Base-by-base conservation (phyloP, 2,888 invertebrate genomes). In the Amblyjoppa fuscipennis region DNA sequence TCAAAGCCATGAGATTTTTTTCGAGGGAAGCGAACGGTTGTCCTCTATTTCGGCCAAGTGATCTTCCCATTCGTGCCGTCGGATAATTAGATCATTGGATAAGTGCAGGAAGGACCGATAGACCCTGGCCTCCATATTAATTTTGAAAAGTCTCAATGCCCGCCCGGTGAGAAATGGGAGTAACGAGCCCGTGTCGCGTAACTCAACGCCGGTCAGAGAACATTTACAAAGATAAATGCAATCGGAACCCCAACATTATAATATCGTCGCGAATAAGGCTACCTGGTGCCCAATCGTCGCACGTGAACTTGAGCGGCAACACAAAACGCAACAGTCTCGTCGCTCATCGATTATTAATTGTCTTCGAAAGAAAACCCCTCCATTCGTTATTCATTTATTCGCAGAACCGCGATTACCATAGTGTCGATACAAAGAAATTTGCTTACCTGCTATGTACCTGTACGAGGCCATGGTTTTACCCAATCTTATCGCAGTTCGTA, bases 361-460 rank as follows among this genome's bases (percentile, higher is more conserved):
- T 53, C 38, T 31, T 49, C 59, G 28, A 61, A 61, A 28, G 31
- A 61, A 31, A 45, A 16, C 11, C 16, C n/a, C 16, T 7, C 56
- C 28, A 38, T 16, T 64, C 16, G 16, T 28, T 31, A 41, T 73
- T 75, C 45, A 61, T 75, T 75, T 61, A 49, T 61, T 73, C 59
- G n/a, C 59, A 59, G 73, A 59, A 59, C 73, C 9, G 9, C 51
- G 53, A 38, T 11, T 41, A 76, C 20, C 31, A 38, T 5, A 0
- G 11, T 5, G 66, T 51, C 28, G 25, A n/a, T 20, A 9, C 38
- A 34, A 70, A 71, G 73, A 38, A 66, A 49, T 38, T 64, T 49
- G 20, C 74, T 87, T 76, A 87, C 87, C 87, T 85, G 73, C 69
- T 20, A 87, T 56, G 64, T 66, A 31, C 69, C 53, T 80, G 11